Base-by-base conservation (phyloP, 1,140 invertebrate genomes). In the Cydia fagiglandana region DNA sequence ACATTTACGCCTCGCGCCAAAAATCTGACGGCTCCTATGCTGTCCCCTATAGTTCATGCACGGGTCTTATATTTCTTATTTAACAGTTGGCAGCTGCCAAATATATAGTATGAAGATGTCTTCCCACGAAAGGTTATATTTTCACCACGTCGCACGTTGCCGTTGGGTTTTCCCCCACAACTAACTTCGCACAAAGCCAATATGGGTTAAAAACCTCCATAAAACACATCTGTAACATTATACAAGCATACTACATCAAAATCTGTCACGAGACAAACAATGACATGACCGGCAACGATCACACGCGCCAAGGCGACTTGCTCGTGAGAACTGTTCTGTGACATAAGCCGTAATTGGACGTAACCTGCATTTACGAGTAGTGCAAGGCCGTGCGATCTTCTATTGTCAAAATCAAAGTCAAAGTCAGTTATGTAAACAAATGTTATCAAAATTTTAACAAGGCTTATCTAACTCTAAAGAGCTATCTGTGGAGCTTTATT, bases 281-380 rank as follows among this genome's bases (percentile, higher is more conserved):
- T 53, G n/a, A 53, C 50, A 17, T 2, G 56, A 61, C 17, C 9
- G 20, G 7, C 9, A n/a, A 15, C 12, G 47, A 50, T 61, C 56
- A 34, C 66, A 70, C 66, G 66, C n/a, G 15, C 2, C 66, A 70
- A 70, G 66, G 66, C n/a, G 20, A 68, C 34, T 6, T 41, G 66
- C 4, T 70, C 38, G 66, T 70, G 66, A 70, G 66, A 70, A 70
- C 10, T 20, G 15, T 38, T 70, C 30, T 70, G 30, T 38, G 66
- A 70, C 66, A 70, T 38, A 38, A 70, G 34, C 56, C 34, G 30
- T 70, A 70, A 70, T 70, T 70, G 66, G 66, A 70, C 66, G 7
- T 70, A 70, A 70, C 66, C 34, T n/a, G 66, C 17, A 70, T 70
- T 70, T 70, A n/a, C n/a, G n/a, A n/a, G n/a, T n/a, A 70, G 66